phyloP scores from a whole-genome alignment of 1,140 invertebrate species.

The Tyrophagus putrescentiae region DNA sequence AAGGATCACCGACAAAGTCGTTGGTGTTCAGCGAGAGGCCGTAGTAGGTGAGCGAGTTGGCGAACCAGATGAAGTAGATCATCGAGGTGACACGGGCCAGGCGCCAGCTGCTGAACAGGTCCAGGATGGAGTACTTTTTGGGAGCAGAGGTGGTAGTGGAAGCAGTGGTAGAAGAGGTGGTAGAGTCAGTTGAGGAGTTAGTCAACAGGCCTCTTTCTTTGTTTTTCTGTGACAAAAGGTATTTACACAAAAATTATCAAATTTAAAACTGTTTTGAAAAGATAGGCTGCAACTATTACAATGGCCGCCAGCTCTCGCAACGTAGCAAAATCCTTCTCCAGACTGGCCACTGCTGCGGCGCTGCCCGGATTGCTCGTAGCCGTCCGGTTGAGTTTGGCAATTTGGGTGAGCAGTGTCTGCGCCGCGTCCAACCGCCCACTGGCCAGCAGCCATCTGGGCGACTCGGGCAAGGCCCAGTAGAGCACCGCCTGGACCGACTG shows the following conservation, averaged over 20 bases:
- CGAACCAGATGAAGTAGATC: constrained; percentile 38
- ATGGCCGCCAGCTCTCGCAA: neutral
- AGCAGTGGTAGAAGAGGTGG: too few relatives aligned
- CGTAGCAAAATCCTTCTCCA: neutral
- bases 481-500: constrained; percentile 14
- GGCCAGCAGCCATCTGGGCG: constrained; percentile 22
- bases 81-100: constrained; percentile 25
- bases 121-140: constrained; percentile 13
- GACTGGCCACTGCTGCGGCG: neutral
- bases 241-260: too few relatives aligned
- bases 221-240: too few relatives aligned
- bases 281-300: neutral
- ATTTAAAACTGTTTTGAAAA: too few relatives aligned
- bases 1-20: constrained; percentile 54
- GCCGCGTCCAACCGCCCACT: constrained; percentile 14
- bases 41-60: constrained; percentile 62
- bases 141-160: too few relatives aligned
- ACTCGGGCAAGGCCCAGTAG: constrained; percentile 17
- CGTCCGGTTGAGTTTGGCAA: constrained; percentile 17
- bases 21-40: constrained; percentile 62
- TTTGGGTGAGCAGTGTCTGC: constrained; percentile 9
- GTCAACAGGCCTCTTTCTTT: too few relatives aligned
- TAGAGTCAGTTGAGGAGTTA: too few relatives aligned
- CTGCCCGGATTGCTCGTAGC: too few relatives aligned
- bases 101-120: constrained; percentile 21